A percentile compares a stretch with the other conserved stretches of the same genome.
These are phyloP conservation scores for Yponomeuta cagnagella DNA, from an alignment of 2,888 invertebrate genomes.

Conservation along the genomic window DNA sequence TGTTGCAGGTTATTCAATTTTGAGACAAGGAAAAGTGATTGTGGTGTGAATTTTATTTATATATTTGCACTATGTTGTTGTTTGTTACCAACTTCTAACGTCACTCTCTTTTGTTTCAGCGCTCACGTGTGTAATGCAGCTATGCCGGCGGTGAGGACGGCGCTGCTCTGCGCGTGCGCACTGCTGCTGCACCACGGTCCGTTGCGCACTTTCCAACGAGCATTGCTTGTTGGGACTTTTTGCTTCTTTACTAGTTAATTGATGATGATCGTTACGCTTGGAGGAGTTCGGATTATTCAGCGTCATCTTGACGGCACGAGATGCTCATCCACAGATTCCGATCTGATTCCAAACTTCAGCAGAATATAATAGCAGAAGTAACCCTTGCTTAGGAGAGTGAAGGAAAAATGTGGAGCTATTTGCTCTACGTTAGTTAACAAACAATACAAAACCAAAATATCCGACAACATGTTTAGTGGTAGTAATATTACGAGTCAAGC, in stretches of 20 bases:
- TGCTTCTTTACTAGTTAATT: background rate
- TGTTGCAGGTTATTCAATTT: too few species aligned
- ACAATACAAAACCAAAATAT: too few species aligned
- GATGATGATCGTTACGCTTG: background rate
- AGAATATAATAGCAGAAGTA: too few species aligned
- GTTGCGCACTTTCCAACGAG: constrained; percentile 16
- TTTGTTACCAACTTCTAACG: background rate
- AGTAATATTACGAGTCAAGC: too few species aligned
- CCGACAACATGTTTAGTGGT: too few species aligned
- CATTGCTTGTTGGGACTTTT: background rate
- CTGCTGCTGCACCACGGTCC: constrained; percentile 51
- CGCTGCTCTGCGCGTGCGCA: constrained; percentile 60
- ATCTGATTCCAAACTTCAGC: background rate
- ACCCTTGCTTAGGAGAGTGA: too few species aligned
- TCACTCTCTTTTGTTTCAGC: constrained; percentile 41
- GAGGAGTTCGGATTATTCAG: background rate
- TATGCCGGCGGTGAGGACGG: constrained; percentile 58
- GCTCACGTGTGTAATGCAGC: constrained; percentile 61
- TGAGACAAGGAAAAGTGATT: too few species aligned
- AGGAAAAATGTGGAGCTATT: too few species aligned
- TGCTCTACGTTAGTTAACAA: too few species aligned
- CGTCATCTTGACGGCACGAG: background rate
- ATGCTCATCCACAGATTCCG: background rate
- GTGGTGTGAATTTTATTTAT: too few species aligned
- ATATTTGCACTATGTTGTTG: too few species aligned